These are phyloP conservation scores for Tetragnatha versicolor DNA, from an alignment of 1,140 invertebrate genomes.

Conservation along the genomic window DNA sequence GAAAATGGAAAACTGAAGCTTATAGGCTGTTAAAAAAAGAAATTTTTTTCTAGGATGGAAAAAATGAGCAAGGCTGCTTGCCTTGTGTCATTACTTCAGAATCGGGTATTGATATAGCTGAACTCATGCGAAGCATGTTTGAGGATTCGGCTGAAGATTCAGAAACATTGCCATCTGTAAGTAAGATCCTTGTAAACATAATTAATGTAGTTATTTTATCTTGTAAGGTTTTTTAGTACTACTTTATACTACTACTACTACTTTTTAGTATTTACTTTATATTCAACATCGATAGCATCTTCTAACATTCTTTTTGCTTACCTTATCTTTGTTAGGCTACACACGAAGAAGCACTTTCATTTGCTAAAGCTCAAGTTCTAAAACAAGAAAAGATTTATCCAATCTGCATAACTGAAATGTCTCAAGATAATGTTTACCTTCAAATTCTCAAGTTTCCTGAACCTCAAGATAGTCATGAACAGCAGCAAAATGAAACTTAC, in stretches of 20 bases:
- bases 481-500: conserved; percentile 3
- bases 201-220: too few species aligned
- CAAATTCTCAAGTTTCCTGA: conserved; percentile 32
- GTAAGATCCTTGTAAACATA: too few species aligned
- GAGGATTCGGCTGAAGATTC: background rate
- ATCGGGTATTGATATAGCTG: conserved; percentile 15
- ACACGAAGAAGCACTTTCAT: background rate
- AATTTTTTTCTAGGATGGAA: too few species aligned
- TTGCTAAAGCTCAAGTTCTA: background rate
- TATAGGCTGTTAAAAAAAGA: too few species aligned
- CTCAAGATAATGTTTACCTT: conserved; percentile 13
- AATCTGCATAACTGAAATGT: conserved; percentile 17
- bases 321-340: too few species aligned
- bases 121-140: conserved; percentile 32
- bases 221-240: too few species aligned
- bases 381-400: conserved; percentile 9
- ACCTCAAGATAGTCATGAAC: conserved; percentile 32
- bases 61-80: conserved; percentile 7
- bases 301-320: too few species aligned
- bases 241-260: too few species aligned
- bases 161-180: too few species aligned
- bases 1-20: too few species aligned
- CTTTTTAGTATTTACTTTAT: too few species aligned
- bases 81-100: background rate
- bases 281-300: too few species aligned